A percentile compares a stretch with the other conserved stretches of the same genome.
phyloP scores from a whole-genome alignment of 2,113 vertebrate species.

The Hyperoodon ampullatus region DNA sequence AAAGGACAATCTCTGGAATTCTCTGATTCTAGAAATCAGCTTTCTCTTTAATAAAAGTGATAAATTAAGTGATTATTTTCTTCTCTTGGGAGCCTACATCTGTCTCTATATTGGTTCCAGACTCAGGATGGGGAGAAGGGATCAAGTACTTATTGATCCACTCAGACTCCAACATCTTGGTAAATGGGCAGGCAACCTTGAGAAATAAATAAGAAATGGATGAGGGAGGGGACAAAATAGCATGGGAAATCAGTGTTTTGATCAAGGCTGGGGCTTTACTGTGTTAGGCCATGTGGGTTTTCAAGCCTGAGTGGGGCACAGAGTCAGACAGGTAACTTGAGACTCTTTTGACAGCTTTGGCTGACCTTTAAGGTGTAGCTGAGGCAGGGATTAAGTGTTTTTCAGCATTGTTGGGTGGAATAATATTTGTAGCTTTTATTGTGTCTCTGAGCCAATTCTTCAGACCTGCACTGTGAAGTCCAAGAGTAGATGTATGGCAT shows the following conservation, averaged over 20 bases:
- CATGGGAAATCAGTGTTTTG: not conserved
- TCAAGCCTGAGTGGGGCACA: not conserved
- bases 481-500: not conserved
- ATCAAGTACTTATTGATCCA: not conserved
- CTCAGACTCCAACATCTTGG: not conserved
- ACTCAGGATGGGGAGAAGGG: not conserved
- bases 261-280: not conserved
- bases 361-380: not conserved
- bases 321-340: not conserved
- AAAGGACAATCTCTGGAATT: not conserved
- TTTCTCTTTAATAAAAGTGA: not conserved
- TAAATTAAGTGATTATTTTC: not conserved
- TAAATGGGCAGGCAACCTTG: not conserved
- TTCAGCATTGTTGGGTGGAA: not conserved
- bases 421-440: not conserved
- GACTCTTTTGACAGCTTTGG: not conserved
- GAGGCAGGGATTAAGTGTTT: not conserved
- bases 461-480: not conserved
- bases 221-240: not conserved
- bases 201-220: not conserved
- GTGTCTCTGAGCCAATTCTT: not conserved
- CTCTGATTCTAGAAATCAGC: not conserved
- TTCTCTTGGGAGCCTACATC: not conserved
- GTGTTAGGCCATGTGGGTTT: not conserved
- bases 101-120: not conserved